Evolutionary conservation across 2,113 vertebrate genomes (phyloP), one percentile per base, ranked within the genome.

Genomic region (Sorex araneus): DNA sequence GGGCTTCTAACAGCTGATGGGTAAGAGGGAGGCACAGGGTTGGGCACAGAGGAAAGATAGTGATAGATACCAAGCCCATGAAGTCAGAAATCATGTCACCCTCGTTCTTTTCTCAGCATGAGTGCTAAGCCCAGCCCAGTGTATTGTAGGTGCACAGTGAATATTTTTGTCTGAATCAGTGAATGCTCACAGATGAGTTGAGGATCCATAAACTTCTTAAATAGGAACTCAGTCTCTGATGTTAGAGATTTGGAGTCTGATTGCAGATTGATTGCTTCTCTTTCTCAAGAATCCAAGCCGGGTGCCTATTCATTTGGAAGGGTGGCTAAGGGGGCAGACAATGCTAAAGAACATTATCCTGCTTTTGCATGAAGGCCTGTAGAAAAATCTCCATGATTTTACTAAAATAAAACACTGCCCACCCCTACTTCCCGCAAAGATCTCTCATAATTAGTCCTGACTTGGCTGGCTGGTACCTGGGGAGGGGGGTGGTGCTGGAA

Each of bases 81-180:
- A 25, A 25, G 7, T 71, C 21, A 74, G 89, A 73, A 84, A 21
- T 36, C 8, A 0, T 75, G 47, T 67, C 34, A 27, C 4, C 4
- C 6, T 83, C 34, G 13, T 21, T 86, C 34, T 94, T 54, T 91
- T 77, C 50, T 5, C 23, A 81, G 54, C 4, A 16, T 28, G 6
- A 19, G 10, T 12, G 27, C 40, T 43, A 82, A 13, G 23, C 15
- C 50, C 12, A 75, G 40, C 2, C 1, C 30, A 40, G 67, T 1
- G 66, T 6, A 30, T 0, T 19, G 12, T 70, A 82, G 47, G n/a
- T 66, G 63, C 18, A 87, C 64, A 67, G 19, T 40, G 54, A 63
- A 16, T 69, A 47, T 15, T 90, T 94, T 12, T 74, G 43, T 89
- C 40, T 75, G 21, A 94, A 90, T 43, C 28, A 78, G 18, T 36